Conservation (phyloP, 1,140 invertebrate species). For the Scaptomyza pallida region DNA sequence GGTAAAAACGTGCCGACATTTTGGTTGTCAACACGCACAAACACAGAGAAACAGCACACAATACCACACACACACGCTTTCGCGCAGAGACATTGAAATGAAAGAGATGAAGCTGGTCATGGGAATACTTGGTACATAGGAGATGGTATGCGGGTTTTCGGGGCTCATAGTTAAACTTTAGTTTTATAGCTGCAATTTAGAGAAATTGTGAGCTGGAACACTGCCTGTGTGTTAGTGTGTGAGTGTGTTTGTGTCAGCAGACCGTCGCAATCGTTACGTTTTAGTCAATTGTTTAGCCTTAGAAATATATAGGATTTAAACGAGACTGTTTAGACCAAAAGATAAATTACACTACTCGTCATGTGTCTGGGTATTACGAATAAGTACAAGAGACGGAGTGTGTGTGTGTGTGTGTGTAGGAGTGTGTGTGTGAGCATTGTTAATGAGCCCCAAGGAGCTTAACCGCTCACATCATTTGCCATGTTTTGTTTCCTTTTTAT, state of each 20-base stretch:
- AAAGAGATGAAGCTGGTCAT: constrained; percentile 43
- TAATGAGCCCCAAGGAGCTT: constrained; percentile 50
- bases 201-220: constrained; percentile 72
- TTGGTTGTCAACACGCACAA: constrained; percentile 73
- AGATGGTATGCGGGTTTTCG: constrained; percentile 8
- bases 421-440: constrained; percentile 31
- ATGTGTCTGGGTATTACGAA: constrained; percentile 26
- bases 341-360: constrained; percentile 65
- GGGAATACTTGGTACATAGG: constrained; percentile 35
- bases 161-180: constrained; percentile 74
- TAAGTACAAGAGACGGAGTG: constrained; percentile 1
- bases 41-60: constrained; percentile 12
- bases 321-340: constrained; percentile 48
- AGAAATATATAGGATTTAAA: constrained; percentile 63
- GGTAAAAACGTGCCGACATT: constrained; percentile 80
- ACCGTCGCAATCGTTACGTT: constrained; percentile 64
- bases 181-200: constrained; percentile 79
- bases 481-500: constrained; percentile 27
- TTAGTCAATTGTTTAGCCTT: constrained; percentile 75
- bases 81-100: constrained; percentile 15
- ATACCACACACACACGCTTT: constrained; percentile 11
- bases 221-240: constrained; percentile 34
- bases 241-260: constrained; percentile 11
- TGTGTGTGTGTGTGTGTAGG: not conserved
- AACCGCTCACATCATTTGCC: constrained; percentile 30